phyloP scores from a whole-genome alignment of 35 echinoderm and acorn worm genomes.

The Ophiothrix spiculata region DNA sequence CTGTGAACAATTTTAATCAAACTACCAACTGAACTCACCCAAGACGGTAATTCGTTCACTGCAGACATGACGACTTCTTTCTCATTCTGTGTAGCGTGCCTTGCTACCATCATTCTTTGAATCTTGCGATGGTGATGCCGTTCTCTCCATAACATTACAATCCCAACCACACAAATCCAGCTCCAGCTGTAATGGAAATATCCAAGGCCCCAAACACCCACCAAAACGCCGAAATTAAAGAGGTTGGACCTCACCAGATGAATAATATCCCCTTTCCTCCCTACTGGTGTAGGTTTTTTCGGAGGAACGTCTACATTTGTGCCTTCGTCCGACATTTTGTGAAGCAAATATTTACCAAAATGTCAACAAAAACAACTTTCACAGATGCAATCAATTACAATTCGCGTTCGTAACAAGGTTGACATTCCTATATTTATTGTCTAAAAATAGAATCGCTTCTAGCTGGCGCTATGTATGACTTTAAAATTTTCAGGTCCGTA shows the following conservation, averaged over 20 bases:
- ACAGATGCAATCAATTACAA: background rate
- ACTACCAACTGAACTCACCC: conserved; percentile 46
- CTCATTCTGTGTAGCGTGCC: conserved; percentile 70
- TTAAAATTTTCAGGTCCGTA: too few relatives aligned
- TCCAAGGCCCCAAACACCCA: conserved; percentile 60
- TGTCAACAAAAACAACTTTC: conserved; percentile 8
- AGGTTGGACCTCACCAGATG: conserved; percentile 41
- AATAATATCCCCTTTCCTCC: conserved; percentile 29
- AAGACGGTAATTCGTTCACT: conserved; percentile 72
- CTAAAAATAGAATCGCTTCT: background rate
- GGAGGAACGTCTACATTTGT: conserved; percentile 10
- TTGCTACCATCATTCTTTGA: conserved; percentile 40
- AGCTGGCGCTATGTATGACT: too few relatives aligned
- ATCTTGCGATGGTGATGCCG: conserved; percentile 37
- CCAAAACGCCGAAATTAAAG: conserved; percentile 45
- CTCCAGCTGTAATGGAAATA: conserved; percentile 74
- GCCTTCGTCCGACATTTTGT: background rate
- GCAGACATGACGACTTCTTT: conserved; percentile 51
- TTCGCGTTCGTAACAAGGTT: background rate
- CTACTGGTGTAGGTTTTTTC: background rate
- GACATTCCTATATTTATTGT: background rate
- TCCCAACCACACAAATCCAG: conserved; percentile 60
- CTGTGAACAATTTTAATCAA: background rate
- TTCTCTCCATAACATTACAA: conserved; percentile 65
- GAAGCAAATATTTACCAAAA: background rate